These are phyloP conservation scores for Neuroscelio doddi DNA, from an alignment of 2,888 invertebrate genomes.

Conservation along the genomic window DNA sequence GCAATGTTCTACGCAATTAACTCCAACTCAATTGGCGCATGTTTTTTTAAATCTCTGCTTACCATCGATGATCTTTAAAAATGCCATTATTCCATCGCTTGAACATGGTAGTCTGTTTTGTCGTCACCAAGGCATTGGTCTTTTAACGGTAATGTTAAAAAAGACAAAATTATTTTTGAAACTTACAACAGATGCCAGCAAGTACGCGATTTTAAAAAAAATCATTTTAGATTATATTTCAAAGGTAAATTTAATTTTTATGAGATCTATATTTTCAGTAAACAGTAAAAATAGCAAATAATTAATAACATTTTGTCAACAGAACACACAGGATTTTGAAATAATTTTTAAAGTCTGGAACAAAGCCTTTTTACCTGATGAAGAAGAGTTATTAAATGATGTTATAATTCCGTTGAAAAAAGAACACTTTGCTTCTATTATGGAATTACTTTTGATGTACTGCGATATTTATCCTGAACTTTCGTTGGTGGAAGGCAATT, in stretches of 20 bases:
- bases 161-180: constrained; percentile 68
- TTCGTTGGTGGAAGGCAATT: constrained; percentile 33
- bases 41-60: constrained; percentile 74
- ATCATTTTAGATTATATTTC: constrained; percentile 53
- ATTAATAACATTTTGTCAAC: constrained; percentile 16
- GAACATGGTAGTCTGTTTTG: constrained; percentile 55
- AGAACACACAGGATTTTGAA: constrained; percentile 68
- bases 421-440: constrained; percentile 66
- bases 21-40: constrained; percentile 74
- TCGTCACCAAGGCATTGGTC: constrained; percentile 65
- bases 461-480: constrained; percentile 74
- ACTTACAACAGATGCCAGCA: constrained; percentile 29
- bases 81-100: constrained; percentile 56
- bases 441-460: constrained; percentile 76
- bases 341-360: constrained; percentile 67
- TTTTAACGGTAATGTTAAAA: constrained; percentile 71
- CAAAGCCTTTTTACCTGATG: constrained; percentile 44
- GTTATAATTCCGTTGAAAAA: constrained; percentile 46
- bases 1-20: constrained; percentile 72
- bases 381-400: constrained; percentile 38
- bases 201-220: constrained; percentile 45
- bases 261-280: background rate
- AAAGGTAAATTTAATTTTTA: constrained; percentile 50
- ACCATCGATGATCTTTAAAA: constrained; percentile 74
- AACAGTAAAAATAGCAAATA: too few species aligned